Evolutionary conservation across 1,140 invertebrate genomes (phyloP).

Genomic region (Sinella curviseta): DNA sequence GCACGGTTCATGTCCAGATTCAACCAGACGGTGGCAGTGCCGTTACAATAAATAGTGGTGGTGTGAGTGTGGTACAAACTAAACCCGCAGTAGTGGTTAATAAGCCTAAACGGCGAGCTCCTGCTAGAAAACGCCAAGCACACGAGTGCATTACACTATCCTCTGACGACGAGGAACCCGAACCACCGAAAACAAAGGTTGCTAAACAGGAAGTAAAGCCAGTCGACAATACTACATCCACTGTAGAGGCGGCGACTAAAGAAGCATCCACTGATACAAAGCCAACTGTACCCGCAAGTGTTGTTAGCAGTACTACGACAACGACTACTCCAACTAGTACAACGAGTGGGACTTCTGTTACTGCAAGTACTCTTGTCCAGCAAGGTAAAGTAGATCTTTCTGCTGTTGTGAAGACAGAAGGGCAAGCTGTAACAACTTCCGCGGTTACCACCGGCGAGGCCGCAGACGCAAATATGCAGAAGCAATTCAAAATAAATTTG

Average conservation of each 20-base stretch:
- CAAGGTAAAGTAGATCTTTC: too few species aligned
- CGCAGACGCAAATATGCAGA: too few species aligned
- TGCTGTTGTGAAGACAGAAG: too few species aligned
- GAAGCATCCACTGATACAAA: background rate
- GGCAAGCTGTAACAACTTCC: too few species aligned
- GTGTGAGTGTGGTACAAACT: background rate
- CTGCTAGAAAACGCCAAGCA: background rate
- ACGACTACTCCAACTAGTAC: too few species aligned
- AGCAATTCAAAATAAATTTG: too few species aligned
- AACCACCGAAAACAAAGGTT: too few species aligned
- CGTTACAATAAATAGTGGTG: background rate
- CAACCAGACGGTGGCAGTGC: background rate
- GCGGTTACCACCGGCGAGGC: too few species aligned
- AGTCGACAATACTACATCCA: background rate
- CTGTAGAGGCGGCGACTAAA: background rate
- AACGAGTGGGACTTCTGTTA: too few species aligned
- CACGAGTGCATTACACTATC: background rate
- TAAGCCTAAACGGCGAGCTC: background rate
- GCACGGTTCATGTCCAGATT: background rate
- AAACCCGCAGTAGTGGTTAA: background rate
- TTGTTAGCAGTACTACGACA: background rate
- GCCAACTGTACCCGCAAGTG: background rate
- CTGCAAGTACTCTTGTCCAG: too few species aligned
- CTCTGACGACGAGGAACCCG: conserved; percentile 2
- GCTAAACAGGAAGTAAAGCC: background rate